phyloP scores from a whole-genome alignment of 1,140 invertebrate species.

The Brachionus angularis region DNA sequence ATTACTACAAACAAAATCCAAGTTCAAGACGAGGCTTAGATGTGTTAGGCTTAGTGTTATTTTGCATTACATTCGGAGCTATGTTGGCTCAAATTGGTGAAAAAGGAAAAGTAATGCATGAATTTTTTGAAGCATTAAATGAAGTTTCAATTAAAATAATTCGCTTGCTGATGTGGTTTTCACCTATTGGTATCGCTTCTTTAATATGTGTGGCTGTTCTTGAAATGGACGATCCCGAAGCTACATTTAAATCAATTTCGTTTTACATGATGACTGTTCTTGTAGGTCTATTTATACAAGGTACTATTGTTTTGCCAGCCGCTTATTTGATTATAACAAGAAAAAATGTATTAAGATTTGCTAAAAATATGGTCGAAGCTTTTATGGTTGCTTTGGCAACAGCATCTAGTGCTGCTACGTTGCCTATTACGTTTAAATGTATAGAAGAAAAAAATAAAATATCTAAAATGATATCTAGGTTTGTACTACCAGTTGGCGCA shows the following conservation, averaged over 20 bases:
- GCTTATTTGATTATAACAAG: slow-evolving; percentile 59
- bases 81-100: slow-evolving; percentile 47
- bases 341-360: slow-evolving; percentile 61
- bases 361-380: slow-evolving; percentile 61
- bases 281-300: slow-evolving; percentile 75
- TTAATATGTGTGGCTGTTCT: slow-evolving; percentile 78
- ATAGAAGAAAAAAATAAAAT: slow-evolving; percentile 54
- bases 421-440: slow-evolving; percentile 39
- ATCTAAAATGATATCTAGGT: slow-evolving; percentile 21
- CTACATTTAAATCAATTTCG: slow-evolving; percentile 75
- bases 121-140: slow-evolving; percentile 48
- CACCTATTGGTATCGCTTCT: slow-evolving; percentile 81
- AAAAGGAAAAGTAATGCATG: slow-evolving; percentile 46
- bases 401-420: slow-evolving; percentile 39
- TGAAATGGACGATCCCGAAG: slow-evolving; percentile 72
- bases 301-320: slow-evolving; percentile 73
- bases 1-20: not conserved
- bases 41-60: slow-evolving; percentile 48
- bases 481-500: slow-evolving; percentile 43
- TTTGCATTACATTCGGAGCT: slow-evolving; percentile 48
- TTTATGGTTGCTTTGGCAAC: slow-evolving; percentile 61
- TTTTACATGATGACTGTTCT: slow-evolving; percentile 66
- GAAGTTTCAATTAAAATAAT: slow-evolving; percentile 47
- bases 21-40: slow-evolving; percentile 46
- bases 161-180: slow-evolving; percentile 59